These are phyloP conservation scores for Conus betulinus DNA, from an alignment of 1,140 invertebrate genomes.

Conservation along the genomic window DNA sequence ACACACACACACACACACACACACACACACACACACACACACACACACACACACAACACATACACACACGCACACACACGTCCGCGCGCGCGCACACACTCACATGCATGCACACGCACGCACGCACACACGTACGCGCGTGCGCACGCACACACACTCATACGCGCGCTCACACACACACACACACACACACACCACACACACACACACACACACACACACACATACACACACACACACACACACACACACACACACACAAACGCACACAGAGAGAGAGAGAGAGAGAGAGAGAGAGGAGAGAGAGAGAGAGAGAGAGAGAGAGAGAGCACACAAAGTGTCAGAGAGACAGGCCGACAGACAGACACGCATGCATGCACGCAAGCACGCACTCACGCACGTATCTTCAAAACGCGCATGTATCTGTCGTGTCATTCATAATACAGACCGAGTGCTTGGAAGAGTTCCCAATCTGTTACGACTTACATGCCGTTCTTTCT, in stretches of 20 bases:
- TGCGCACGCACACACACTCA: not conserved
- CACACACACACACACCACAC: not conserved
- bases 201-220: not conserved
- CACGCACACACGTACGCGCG: not conserved
- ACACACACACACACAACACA: not conserved
- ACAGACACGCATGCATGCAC: too few species aligned
- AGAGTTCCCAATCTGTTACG: too few species aligned
- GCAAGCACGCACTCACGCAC: too few species aligned
- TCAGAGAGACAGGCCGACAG: too few species aligned
- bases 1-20: not conserved
- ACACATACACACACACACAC: not conserved
- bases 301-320: too few species aligned
- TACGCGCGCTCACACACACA: conserved; percentile 6
- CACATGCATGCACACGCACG: not conserved
- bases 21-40: not conserved
- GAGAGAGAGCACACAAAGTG: too few species aligned
- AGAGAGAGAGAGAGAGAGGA: too few species aligned
- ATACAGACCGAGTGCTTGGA: too few species aligned
- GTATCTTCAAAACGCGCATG: too few species aligned
- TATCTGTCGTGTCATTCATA: too few species aligned
- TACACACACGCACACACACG: not conserved
- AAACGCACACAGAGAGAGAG: too few species aligned
- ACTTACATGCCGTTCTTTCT: too few species aligned
- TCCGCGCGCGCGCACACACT: not conserved
- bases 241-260: not conserved